These are phyloP conservation scores for Adela reaumurella DNA, from an alignment of 2,888 invertebrate genomes.

Conservation along the genomic window DNA sequence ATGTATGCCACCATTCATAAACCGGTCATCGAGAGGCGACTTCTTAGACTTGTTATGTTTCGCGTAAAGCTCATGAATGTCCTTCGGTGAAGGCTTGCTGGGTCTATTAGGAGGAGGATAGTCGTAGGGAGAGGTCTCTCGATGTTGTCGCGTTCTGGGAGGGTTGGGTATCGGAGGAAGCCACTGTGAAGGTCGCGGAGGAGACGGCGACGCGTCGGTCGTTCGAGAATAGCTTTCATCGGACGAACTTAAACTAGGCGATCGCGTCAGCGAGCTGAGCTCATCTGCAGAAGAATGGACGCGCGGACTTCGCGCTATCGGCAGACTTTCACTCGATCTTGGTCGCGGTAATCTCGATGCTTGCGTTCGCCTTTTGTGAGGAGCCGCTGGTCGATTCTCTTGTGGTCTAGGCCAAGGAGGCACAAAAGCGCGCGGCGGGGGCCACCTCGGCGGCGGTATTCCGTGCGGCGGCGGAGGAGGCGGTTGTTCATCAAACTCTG, in stretches of 20 bases:
- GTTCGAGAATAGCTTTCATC: conserved; percentile 83
- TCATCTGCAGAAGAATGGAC: conserved; percentile 80
- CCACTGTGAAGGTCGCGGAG: conserved; percentile 53
- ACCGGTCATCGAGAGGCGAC: conserved; percentile 38
- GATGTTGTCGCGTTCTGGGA: conserved; percentile 31
- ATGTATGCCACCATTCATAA: conserved; percentile 31
- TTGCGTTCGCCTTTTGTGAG: conserved; percentile 37
- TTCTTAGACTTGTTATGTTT: conserved; percentile 38
- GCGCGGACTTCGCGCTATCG: conserved; percentile 54
- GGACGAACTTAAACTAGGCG: conserved; percentile 79
- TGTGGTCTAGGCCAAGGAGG: conserved; percentile 63
- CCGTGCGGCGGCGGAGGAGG: conserved; percentile 58
- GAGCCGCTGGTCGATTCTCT: conserved; percentile 35
- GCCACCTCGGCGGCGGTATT: conserved; percentile 34
- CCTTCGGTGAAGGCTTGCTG: conserved; percentile 30
- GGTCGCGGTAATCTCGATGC: conserved; percentile 55
- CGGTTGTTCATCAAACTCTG: conserved; percentile 43
- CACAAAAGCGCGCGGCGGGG: conserved; percentile 50
- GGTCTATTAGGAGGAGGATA: conserved; percentile 60
- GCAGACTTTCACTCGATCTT: conserved; percentile 64
- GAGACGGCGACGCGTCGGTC: conserved; percentile 65
- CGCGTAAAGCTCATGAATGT: conserved; percentile 37
- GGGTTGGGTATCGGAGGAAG: conserved; percentile 51
- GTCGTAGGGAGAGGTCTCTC: conserved; percentile 25
- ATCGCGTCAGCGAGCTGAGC: conserved; percentile 75